phyloP scores from a whole-genome alignment of 2,888 invertebrate species.

The Melanchra persicariae region DNA sequence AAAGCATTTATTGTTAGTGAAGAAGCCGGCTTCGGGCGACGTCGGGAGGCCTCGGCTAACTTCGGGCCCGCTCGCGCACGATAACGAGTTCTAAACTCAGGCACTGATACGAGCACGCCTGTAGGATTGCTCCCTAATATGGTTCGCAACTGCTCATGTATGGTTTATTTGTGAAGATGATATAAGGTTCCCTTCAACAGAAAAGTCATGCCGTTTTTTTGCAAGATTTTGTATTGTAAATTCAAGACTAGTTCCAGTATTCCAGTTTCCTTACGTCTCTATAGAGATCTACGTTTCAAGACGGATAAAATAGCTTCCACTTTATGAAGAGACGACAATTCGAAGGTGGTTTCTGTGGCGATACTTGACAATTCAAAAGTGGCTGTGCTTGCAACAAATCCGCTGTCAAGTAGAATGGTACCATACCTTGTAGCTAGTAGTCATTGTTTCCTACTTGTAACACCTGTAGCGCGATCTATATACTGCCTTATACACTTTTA shows the following conservation, averaged over 20 bases:
- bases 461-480: too few relatives aligned
- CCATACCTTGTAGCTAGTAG: not conserved
- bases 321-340: not conserved
- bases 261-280: not conserved
- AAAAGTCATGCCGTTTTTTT: not conserved
- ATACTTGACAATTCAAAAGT: too few relatives aligned
- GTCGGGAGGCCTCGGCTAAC: constrained; percentile 62
- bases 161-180: constrained; percentile 39
- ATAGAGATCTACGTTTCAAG: too few relatives aligned
- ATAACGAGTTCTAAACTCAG: constrained; percentile 85
- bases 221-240: not conserved
- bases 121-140: constrained; percentile 55
- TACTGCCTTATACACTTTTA: too few relatives aligned
- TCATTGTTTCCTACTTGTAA: too few relatives aligned
- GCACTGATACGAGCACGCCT: constrained; percentile 60
- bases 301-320: not conserved
- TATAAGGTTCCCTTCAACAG: not conserved
- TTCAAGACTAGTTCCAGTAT: not conserved
- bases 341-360: too few relatives aligned
- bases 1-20: constrained; percentile 87
- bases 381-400: not conserved
- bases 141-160: constrained; percentile 57
- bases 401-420: not conserved
- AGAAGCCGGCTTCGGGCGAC: constrained; percentile 72
- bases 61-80: constrained; percentile 71